Percentiles rank a stretch among this genome's conserved stretches.
Evolutionary conservation across 2,888 invertebrate species (phyloP).

Genomic region (Noctua comes): DNA sequence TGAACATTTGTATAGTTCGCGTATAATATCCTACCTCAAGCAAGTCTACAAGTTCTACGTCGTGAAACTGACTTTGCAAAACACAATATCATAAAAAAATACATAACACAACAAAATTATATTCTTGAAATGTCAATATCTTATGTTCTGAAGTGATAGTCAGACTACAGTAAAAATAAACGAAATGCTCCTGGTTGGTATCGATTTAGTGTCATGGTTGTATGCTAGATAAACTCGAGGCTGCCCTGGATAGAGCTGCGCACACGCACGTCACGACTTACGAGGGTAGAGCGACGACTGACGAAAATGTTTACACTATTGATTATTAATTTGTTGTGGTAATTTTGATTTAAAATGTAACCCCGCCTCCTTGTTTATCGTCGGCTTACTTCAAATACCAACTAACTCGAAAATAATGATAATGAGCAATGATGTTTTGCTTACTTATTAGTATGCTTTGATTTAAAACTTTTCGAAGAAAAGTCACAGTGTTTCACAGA

Average conservation of each 20-base stretch:
- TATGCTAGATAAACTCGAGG: constrained; percentile 39
- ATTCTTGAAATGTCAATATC: not conserved
- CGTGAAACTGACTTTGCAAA: not conserved
- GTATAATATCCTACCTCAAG: not conserved
- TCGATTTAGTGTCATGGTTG: constrained; percentile 33
- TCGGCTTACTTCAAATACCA: too few relatives aligned
- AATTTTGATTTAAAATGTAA: not conserved
- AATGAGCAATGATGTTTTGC: too few relatives aligned
- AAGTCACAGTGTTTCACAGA: too few relatives aligned
- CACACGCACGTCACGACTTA: not conserved
- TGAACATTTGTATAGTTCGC: not conserved
- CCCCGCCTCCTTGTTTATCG: not conserved
- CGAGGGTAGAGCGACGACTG: not conserved
- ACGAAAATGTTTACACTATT: not conserved
- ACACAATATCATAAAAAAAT: not conserved
- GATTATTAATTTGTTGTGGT: not conserved
- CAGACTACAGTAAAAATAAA: constrained; percentile 15
- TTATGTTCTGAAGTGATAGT: constrained; percentile 2
- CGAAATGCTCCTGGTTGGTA: constrained; percentile 6
- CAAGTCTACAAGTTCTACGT: not conserved
- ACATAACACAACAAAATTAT: not conserved
- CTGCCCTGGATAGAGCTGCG: constrained; percentile 31
- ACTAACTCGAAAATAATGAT: too few relatives aligned
- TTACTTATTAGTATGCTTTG: too few relatives aligned
- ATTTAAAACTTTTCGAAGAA: too few relatives aligned